Conservation (phyloP, 1,140 invertebrate species). For the Oppia nitens region DNA sequence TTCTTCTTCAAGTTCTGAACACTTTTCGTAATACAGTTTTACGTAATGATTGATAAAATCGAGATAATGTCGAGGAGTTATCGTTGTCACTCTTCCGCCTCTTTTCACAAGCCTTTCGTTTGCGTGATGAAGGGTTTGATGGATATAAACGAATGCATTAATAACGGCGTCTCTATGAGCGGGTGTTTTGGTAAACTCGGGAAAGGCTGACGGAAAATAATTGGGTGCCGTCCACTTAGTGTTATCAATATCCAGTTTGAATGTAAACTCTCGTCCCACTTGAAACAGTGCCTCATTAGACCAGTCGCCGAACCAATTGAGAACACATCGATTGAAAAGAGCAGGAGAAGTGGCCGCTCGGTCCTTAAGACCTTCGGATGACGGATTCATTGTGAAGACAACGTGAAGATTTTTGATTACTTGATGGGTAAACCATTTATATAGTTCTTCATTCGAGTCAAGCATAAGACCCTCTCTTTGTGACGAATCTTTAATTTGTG, state of each 20-base stretch:
- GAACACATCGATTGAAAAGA: slow-evolving; percentile 90
- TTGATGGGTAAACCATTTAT: slow-evolving; percentile 91
- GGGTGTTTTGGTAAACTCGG: slow-evolving; percentile 51
- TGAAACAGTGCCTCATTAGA: slow-evolving; percentile 91
- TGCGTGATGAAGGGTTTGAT: slow-evolving; percentile 87
- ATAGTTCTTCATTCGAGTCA: slow-evolving; percentile 93
- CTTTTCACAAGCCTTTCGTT: slow-evolving; percentile 73
- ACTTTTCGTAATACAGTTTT: slow-evolving; percentile 92
- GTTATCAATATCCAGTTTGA: slow-evolving; percentile 38
- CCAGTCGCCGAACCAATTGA: slow-evolving; percentile 99
- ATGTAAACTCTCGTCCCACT: slow-evolving; percentile 44
- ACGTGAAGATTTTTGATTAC: slow-evolving; percentile 98
- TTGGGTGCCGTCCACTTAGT: slow-evolving; percentile 63
- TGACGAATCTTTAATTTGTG: slow-evolving; percentile 97
- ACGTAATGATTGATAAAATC: slow-evolving; percentile 99
- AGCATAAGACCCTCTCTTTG: slow-evolving; percentile 95
- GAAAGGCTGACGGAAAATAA: slow-evolving; percentile 68
- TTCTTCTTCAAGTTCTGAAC: slow-evolving; percentile 93
- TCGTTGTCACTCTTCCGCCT: slow-evolving; percentile 85
- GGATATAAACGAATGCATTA: slow-evolving; percentile 95
- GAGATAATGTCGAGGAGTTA: slow-evolving; percentile 95
- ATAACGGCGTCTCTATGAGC: slow-evolving; percentile 74
- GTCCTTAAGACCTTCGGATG: slow-evolving; percentile 91
- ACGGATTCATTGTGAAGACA: slow-evolving; percentile 99
- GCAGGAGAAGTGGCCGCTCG: slow-evolving; percentile 95